Evolutionary conservation across 2,113 vertebrate genomes (phyloP).

Genomic region (Cyprinodon variegatus): DNA sequence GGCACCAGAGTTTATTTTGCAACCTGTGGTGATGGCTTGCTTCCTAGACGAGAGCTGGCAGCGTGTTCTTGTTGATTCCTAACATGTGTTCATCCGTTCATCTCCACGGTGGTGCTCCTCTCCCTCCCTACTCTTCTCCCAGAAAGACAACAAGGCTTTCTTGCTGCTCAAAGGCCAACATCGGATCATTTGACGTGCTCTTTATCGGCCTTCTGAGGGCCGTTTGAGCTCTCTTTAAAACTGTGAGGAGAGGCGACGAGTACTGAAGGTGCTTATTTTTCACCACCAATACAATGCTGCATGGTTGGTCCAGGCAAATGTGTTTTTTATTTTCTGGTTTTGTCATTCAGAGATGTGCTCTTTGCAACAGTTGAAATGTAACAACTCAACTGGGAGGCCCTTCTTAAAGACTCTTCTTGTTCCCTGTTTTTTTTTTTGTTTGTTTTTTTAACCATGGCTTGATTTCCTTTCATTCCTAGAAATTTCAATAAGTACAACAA

Average conservation of each 20-base stretch:
- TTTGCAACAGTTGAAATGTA: slow-evolving; percentile 46
- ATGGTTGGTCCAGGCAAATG: slow-evolving; percentile 41
- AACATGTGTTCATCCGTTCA: slow-evolving; percentile 81
- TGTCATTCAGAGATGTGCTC: slow-evolving; percentile 49
- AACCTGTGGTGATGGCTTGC: slow-evolving; percentile 82
- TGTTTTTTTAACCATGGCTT: not conserved
- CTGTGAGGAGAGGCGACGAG: slow-evolving; percentile 56
- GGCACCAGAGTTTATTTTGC: slow-evolving; percentile 83
- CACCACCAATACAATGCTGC: slow-evolving; percentile 40
- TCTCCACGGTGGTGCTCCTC: slow-evolving; percentile 60
- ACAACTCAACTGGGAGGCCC: slow-evolving; percentile 40
- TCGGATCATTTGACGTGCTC: slow-evolving; percentile 64
- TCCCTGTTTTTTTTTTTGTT: not conserved
- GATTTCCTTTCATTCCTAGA: not conserved
- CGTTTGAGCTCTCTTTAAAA: slow-evolving; percentile 52
- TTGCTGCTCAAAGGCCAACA: slow-evolving; percentile 61
- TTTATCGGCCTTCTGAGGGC: slow-evolving; percentile 61
- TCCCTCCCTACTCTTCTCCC: slow-evolving; percentile 22
- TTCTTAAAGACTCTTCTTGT: slow-evolving; percentile 24
- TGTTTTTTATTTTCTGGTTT: slow-evolving; percentile 62
- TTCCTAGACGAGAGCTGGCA: slow-evolving; percentile 80
- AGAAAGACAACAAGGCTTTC: slow-evolving; percentile 64
- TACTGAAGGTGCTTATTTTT: slow-evolving; percentile 45
- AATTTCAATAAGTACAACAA: no score
- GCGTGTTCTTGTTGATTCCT: slow-evolving; percentile 77